Evolutionary conservation across 2,797 vertebrate species (phyloP), one percentile per base, ranked within the genome.

Genomic region (Amblyopsis hoosieri): DNA sequence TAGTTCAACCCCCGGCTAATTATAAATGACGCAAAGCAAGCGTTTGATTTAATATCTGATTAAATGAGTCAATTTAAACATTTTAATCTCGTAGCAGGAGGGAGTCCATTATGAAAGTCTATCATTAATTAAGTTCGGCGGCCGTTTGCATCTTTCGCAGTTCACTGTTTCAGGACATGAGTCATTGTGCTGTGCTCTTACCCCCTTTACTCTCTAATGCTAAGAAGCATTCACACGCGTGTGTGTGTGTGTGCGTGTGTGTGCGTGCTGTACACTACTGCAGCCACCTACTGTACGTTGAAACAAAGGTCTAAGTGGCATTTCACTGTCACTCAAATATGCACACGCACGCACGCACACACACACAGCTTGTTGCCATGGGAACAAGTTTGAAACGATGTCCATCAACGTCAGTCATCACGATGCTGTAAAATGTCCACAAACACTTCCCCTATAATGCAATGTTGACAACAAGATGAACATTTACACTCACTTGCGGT

Each of bases 281-380:
- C 3, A 29, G 23, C 23, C 23, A 4, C 23, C 23, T 29, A 29
- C 23, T 23, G 23, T 0, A 23, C 23, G 3, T 3, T 64, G 72
- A 77, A 6, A 1, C 5, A 62, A 65, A 51, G 66, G 71, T 69
- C 65, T 74, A 67, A 69, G 71, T 52, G 62, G 60, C 31, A 53
- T 55, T 75, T 50, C 56, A 19, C 56, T 5, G 29, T 23, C 23
- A 23, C 12, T 6, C 46, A 7, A 15, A 8, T 3, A 42, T 10
- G 14, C 47, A 23, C 51, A 8, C 11, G 3, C 14, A 50, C n/a
- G n/a, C n/a, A 17, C 46, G 14, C 47, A 23, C 51, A 9, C 11
- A 3, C 14, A 50, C 14, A 54, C 56, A 48, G 23, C 15, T 29
- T 29, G 23, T 29, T 29, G 23, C 23, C 23, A 29, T 29, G 23